These are phyloP conservation scores for Mobula birostris DNA, from an alignment of 2,113 vertebrate genomes.

Conservation along the genomic window DNA sequence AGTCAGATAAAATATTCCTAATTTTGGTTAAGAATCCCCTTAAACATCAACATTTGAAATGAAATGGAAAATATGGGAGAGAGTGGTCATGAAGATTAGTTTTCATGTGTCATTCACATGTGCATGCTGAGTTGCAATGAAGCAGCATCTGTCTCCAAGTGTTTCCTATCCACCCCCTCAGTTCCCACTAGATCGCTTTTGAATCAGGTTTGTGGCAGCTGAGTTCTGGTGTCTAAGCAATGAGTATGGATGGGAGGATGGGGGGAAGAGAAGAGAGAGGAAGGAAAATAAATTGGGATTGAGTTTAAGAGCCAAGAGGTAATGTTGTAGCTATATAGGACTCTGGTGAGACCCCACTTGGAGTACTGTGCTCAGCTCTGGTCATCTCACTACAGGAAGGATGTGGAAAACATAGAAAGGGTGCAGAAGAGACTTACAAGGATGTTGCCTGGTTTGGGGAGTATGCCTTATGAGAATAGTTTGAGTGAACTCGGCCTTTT, in stretches of 20 bases:
- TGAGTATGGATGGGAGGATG: neutral
- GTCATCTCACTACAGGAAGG: no score
- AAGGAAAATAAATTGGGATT: no score
- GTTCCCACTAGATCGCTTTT: neutral
- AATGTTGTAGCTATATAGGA: no score
- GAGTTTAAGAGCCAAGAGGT: no score
- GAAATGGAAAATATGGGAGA: neutral
- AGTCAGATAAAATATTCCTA: neutral
- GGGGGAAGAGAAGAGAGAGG: neutral
- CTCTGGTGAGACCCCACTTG: no score
- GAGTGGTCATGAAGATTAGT: neutral
- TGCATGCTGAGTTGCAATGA: neutral
- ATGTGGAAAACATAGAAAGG: no score
- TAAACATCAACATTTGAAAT: neutral
- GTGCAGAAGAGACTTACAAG: no score
- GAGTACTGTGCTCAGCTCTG: no score
- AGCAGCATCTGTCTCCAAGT: neutral
- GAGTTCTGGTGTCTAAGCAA: neutral
- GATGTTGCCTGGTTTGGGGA: no score
- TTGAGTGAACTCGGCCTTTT: no score
- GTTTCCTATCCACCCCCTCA: conserved; percentile 6
- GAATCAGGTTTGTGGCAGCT: neutral
- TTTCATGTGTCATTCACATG: neutral
- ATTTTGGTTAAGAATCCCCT: neutral
- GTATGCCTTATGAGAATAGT: no score